Percentiles rank a stretch among this genome's conserved stretches.
phyloP scores from a whole-genome alignment of 1,140 invertebrate species.

The Drosophila ficusphila region DNA sequence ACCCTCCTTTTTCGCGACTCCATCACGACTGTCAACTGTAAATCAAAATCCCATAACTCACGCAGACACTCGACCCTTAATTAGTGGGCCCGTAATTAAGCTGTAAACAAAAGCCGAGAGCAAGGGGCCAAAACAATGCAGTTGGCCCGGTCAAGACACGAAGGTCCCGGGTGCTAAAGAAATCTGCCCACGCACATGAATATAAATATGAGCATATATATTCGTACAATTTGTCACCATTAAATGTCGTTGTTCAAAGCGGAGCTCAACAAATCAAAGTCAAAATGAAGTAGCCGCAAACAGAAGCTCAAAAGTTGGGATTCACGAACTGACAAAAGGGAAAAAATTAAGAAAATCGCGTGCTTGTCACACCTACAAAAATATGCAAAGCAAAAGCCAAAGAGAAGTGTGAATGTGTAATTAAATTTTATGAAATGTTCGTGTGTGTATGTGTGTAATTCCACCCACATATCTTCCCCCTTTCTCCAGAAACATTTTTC shows the following conservation, averaged over 20 bases:
- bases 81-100: conserved; percentile 67
- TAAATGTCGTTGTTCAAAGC: conserved; percentile 42
- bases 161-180: conserved; percentile 29
- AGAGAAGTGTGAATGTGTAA: conserved; percentile 78
- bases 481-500: conserved; percentile 6
- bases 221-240: conserved; percentile 40
- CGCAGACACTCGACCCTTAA: conserved; percentile 63
- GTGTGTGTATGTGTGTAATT: conserved; percentile 28
- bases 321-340: background rate
- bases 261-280: conserved; percentile 46
- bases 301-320: conserved; percentile 33
- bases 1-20: conserved; percentile 9
- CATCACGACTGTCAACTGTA: conserved; percentile 75
- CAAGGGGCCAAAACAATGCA: conserved; percentile 28
- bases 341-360: conserved; percentile 58
- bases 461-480: conserved; percentile 6
- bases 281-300: conserved; percentile 36
- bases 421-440: conserved; percentile 77
- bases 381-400: conserved; percentile 56
- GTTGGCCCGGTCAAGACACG: conserved; percentile 18
- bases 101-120: conserved; percentile 41
- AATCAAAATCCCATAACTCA: conserved; percentile 73
- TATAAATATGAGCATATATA: conserved; percentile 11
- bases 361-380: conserved; percentile 72
- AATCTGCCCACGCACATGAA: conserved; percentile 42